These are phyloP conservation scores for Geophilus truncorum DNA, from an alignment of 2,888 invertebrate genomes.

Conservation along the genomic window DNA sequence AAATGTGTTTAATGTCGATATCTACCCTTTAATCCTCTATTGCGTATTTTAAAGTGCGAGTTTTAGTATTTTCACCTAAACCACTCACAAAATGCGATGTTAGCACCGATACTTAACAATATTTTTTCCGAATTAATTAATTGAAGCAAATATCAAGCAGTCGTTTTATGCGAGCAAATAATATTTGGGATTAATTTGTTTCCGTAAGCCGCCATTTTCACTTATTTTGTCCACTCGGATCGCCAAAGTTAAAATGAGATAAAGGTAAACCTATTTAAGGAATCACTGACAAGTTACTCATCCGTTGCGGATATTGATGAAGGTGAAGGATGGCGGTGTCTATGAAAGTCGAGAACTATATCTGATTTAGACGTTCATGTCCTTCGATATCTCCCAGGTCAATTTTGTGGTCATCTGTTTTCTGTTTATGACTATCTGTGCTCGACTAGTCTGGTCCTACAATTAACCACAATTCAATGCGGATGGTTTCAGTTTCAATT, in stretches of 20 bases:
- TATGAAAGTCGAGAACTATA: not conserved
- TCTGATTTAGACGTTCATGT: not conserved
- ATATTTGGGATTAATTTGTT: not conserved
- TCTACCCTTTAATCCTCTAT: not conserved
- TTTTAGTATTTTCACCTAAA: not conserved
- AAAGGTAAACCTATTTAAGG: not conserved
- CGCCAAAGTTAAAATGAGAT: not conserved
- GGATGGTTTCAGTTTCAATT: not conserved
- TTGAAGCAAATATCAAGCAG: not conserved
- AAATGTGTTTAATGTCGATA: not conserved
- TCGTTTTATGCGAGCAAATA: not conserved
- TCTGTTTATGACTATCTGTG: not conserved
- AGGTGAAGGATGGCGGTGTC: not conserved
- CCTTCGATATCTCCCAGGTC: not conserved
- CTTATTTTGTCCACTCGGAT: not conserved
- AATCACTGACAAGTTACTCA: not conserved
- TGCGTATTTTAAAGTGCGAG: not conserved
- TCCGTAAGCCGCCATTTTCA: not conserved
- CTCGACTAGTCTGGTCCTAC: not conserved
- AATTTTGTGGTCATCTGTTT: not conserved
- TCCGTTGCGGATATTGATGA: not conserved
- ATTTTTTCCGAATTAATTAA: no score
- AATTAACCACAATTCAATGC: not conserved
- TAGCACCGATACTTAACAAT: no score
- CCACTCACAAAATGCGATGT: no score